Conservation (phyloP, 2,113 vertebrate genomes). For the Salvelinus fontinalis region DNA sequence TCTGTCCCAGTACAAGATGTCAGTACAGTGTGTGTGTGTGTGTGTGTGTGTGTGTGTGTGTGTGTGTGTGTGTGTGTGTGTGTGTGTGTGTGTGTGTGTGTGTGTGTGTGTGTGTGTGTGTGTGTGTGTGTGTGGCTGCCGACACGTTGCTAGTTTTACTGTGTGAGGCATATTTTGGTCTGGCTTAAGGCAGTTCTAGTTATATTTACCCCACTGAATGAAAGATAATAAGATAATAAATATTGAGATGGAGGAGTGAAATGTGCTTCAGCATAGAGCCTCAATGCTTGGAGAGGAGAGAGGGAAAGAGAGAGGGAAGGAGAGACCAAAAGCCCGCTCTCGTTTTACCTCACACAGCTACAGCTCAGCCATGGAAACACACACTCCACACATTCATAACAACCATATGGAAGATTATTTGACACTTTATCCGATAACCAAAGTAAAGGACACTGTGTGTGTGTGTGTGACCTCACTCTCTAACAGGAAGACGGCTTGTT, state of each 20-base stretch:
- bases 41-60: conserved; percentile 38
- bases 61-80: conserved; percentile 15
- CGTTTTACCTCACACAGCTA: not conserved
- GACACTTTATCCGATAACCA: not conserved
- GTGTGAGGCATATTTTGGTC: conserved; percentile 70
- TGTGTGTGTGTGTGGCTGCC: conserved; percentile 47
- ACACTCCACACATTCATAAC: not conserved
- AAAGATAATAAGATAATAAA: conserved; percentile 74
- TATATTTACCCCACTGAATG: conserved; percentile 73
- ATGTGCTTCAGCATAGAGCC: conserved; percentile 52
- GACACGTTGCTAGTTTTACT: conserved; percentile 63
- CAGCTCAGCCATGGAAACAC: not conserved
- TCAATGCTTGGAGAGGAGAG: not conserved
- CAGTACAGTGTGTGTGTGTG: conserved; percentile 27
- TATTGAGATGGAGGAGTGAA: conserved; percentile 51
- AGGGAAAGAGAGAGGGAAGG: conserved; percentile 18
- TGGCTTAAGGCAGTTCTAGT: conserved; percentile 59
- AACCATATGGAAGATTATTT: not conserved
- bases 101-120: conserved; percentile 36
- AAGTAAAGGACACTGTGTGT: not conserved
- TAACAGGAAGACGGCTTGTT: conserved; percentile 97
- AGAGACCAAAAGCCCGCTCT: not conserved
- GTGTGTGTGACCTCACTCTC: conserved; percentile 80
- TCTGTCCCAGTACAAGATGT: conserved; percentile 46
- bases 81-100: conserved; percentile 21